Base-by-base conservation (phyloP, 2,888 invertebrate genomes). In the Corbicula japonica region DNA sequence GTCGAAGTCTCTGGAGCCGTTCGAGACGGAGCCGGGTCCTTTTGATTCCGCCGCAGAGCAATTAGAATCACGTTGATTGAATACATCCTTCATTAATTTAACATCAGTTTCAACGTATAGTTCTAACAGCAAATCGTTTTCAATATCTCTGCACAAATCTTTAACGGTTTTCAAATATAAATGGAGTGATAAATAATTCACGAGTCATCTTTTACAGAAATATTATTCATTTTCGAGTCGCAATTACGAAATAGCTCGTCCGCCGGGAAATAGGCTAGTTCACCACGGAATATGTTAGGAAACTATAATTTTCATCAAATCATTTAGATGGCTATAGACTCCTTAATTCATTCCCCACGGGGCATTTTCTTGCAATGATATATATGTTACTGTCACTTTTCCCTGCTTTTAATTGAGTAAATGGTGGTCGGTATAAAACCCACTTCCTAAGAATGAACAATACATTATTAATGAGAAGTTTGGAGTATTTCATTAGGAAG, bases 391-490 rank as follows among this genome's bases (percentile, higher is more conserved):
- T 74, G 76, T 81, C 73, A 56, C 60, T 74, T 76, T 70, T 58
- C 80, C 56, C 60, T 58, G 74, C 74, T 77, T 76, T 74, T 81
- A 81, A 81, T 81, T 81, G 80, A 81, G 80, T 81, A 81, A 81
- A 81, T 81, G 80, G 70, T 66, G 68, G 66, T 30, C 48, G 74
- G 35, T 71, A 81, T 81, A 76, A 81, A 71, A 76, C 56, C 74
- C 71, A 72, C 80, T 70, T 63, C 70, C 76, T 80, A 80, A 80
- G 80, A 80, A n/a, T 80, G 80, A 73, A 73, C 73, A 70, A 80
- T 80, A 76, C 69, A 80, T 76, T 65, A 80, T 80, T 80, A 80
- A 80, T 80, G 80, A 80, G 80, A 73, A 80, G 73, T 80, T 76
- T 76, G 72, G 70, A 60, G 48, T 56, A 74, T 60, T 78, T 77